Base-by-base conservation (phyloP, 2,113 vertebrate species). In the Cavia porcellus region DNA sequence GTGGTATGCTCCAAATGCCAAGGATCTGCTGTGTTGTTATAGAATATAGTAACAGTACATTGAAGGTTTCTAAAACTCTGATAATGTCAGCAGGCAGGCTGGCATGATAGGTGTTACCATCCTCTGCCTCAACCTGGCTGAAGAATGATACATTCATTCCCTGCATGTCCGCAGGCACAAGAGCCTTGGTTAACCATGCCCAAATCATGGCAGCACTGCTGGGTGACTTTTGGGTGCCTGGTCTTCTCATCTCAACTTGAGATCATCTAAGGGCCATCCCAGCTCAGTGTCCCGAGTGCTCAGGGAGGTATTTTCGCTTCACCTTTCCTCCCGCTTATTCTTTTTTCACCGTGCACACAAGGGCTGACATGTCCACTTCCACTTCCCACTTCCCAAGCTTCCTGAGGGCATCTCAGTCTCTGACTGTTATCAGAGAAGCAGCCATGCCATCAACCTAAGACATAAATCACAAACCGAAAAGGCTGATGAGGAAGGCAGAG, bases 391-490 rank as follows among this genome's bases (percentile, higher is more conserved):
- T 38, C 38, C 38, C 38, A 52, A 52, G 45, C 55, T 87, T 80
- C 86, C 85, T n/a, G 13, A 50, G 59, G 66, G 25, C 42, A 61
- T 59, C 86, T 79, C 66, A 42, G 42, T 55, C 72, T 74, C 55
- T 8, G 55, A 62, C 30, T 85, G 68, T 68, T 74, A 64, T 47
- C 35, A 75, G 66, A 30, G 30, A 59, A 52, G 28, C 52, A 86
- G 42, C 47, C 11, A 28, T 57, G n/a, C 24, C 81, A 28, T 30
- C 30, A 5, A 75, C 68, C 45, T 13, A 57, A 80, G 84, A 96
- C 13, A 79, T 89, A 72, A 74, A 47, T 82, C 72, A 89, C 45
- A 91, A 92, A 74, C 12, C 14, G 30, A 89, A 85, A 89, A 85
- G 57, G 52, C 82, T 32, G 9, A 25, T 1, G 22, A 42, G 1